phyloP scores from a whole-genome alignment of 2,113 vertebrate species.

The Vidua macroura region DNA sequence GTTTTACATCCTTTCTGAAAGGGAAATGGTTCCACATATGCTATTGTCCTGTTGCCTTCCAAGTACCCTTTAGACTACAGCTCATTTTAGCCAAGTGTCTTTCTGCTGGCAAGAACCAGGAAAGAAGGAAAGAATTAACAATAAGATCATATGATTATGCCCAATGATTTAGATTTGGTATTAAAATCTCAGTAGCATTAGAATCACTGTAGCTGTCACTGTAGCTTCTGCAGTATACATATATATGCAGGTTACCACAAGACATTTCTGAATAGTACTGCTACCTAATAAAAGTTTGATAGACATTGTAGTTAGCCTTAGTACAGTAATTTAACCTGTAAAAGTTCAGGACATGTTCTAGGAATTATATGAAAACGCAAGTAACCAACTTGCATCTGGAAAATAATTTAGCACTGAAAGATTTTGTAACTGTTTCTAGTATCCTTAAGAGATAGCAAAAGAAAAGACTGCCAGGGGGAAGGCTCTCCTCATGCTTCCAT shows the following conservation, averaged over 20 bases:
- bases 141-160: not conserved
- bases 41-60: not conserved
- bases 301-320: not conserved
- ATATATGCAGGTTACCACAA: not conserved
- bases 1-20: not conserved
- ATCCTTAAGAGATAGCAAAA: not conserved
- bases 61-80: not conserved
- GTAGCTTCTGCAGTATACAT: not conserved
- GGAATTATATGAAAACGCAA: not conserved
- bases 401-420: not conserved
- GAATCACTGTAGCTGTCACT: not conserved
- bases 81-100: not conserved
- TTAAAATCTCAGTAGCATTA: not conserved
- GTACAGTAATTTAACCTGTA: not conserved
- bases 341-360: not conserved
- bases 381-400: not conserved
- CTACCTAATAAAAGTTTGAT: not conserved
- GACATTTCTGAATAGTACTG: not conserved
- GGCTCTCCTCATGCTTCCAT: not conserved
- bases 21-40: not conserved
- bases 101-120: not conserved
- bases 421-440: not conserved
- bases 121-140: not conserved
- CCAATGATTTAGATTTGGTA: not conserved
- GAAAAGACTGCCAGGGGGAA: not conserved